Percentiles rank a stretch among this genome's conserved stretches.
Conservation (phyloP, 2,113 vertebrate species). For the Pteronura brasiliensis region DNA sequence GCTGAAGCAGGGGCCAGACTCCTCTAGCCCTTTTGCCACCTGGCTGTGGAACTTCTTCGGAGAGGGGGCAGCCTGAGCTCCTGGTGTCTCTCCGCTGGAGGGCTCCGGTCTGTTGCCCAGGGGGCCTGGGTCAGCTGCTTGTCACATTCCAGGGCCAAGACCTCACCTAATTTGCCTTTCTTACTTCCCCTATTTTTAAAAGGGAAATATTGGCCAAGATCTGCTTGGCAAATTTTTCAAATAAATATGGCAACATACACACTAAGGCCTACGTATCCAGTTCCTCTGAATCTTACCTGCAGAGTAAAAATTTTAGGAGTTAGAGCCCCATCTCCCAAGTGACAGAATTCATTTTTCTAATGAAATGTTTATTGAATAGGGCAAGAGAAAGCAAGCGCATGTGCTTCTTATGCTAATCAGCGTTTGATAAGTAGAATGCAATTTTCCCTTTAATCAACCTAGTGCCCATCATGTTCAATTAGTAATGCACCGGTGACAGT, state of each 20-base stretch:
- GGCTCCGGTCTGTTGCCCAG: neutral
- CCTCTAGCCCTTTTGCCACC: neutral
- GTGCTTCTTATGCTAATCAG: conserved; percentile 65
- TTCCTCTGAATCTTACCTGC: neutral
- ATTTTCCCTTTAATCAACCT: conserved; percentile 67
- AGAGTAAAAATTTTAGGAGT: conserved; percentile 55
- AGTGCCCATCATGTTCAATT: conserved; percentile 64
- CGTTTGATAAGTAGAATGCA: conserved; percentile 64
- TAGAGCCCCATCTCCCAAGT: conserved; percentile 14
- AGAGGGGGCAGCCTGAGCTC: neutral
- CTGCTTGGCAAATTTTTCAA: neutral
- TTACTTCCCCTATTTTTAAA: neutral
- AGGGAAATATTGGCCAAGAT: neutral
- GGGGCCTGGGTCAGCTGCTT: neutral
- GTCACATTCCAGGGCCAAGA: neutral
- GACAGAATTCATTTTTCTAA: conserved; percentile 59
- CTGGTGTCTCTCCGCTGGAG: neutral
- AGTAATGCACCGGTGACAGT: conserved; percentile 42
- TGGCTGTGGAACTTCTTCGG: neutral
- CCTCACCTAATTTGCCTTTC: neutral
- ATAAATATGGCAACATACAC: neutral
- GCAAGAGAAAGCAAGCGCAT: conserved; percentile 51
- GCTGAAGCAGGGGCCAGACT: neutral
- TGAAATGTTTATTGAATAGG: conserved; percentile 66
- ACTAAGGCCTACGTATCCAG: neutral